phyloP scores from a whole-genome alignment of 1,140 invertebrate species.

The Varroa destructor region DNA sequence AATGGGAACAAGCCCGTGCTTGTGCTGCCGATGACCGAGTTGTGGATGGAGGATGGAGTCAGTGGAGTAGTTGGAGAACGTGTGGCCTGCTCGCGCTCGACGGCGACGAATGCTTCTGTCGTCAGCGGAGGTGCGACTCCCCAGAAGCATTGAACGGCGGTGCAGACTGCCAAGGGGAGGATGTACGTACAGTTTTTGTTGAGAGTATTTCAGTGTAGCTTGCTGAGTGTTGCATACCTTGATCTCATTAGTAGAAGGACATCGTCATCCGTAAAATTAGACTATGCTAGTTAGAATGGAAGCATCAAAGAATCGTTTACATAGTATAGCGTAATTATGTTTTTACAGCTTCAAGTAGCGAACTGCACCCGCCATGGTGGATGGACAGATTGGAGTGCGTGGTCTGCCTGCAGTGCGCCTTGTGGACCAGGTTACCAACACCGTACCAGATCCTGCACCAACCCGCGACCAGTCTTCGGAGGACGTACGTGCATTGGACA shows the following conservation, averaged over 20 bases:
- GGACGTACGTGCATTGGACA: constrained; percentile 40
- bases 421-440: constrained; percentile 52
- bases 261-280: background rate
- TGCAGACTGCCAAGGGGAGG: constrained; percentile 40
- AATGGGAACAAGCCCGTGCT: constrained; percentile 57
- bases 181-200: constrained; percentile 31
- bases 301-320: background rate
- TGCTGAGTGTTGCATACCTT: background rate
- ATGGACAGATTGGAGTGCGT: constrained; percentile 43
- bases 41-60: constrained; percentile 59
- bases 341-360: constrained; percentile 29
- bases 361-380: constrained; percentile 40
- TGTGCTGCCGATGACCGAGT: constrained; percentile 36
- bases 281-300: background rate
- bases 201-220: background rate
- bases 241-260: background rate
- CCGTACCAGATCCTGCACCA: constrained; percentile 40
- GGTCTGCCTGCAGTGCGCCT: constrained; percentile 42
- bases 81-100: constrained; percentile 35
- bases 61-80: constrained; percentile 54
- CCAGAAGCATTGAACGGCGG: constrained; percentile 67
- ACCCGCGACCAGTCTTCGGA: constrained; percentile 40
- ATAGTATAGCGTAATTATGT: background rate
- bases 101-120: constrained; percentile 58
- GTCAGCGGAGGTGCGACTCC: constrained; percentile 62